Evolutionary conservation across 2,888 invertebrate genomes (phyloP), one percentile per base, ranked within the genome.

Genomic region (Capitulum mitella): DNA sequence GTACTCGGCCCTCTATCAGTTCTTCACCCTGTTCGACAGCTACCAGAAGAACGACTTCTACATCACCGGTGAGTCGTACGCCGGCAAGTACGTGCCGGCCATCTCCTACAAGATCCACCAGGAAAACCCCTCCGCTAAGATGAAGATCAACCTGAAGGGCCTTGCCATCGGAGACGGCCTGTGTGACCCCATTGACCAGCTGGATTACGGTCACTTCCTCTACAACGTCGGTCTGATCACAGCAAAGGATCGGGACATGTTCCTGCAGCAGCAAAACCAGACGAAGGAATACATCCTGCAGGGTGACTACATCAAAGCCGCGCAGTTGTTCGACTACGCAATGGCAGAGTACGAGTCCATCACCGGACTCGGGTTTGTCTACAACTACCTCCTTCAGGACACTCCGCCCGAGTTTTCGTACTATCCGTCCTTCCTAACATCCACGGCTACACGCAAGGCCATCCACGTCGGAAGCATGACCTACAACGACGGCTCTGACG

Each of bases 401-500:
- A 90, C 90, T 77, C 85, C 85, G 1, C 34, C 77, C n/a, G 76
- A 76, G 12, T 76, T 76, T n/a, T 16, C 22, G 5, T 76, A 76
- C 46, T 48, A 76, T 14, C 76, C 76, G 0, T 86, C 88, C 0
- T 92, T 90, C 88, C 85, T 91, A 81, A 91, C 92, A 83, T 87
- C 87, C 54, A 86, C 86, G 76, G 87, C 88, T 70, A 89, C 92
- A 0, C 88, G 95, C 2, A 89, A 88, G 78, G 90, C 91, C 0
- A 91, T 97, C 80, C 95, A 97, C 85, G 95, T 97, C 0, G 96
- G 97, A 5, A 91, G 92, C 82, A 85, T 89, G 40, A 88, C 91
- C 0, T 96, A 93, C 84, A 87, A 91, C 83, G 88, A 88, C 43
- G 83, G 83, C 8, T 46, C 78, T 85, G 87, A 64, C 26, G 96